Base-by-base conservation (phyloP, 2,113 vertebrate species). In the Oreotrochilus melanogaster region DNA sequence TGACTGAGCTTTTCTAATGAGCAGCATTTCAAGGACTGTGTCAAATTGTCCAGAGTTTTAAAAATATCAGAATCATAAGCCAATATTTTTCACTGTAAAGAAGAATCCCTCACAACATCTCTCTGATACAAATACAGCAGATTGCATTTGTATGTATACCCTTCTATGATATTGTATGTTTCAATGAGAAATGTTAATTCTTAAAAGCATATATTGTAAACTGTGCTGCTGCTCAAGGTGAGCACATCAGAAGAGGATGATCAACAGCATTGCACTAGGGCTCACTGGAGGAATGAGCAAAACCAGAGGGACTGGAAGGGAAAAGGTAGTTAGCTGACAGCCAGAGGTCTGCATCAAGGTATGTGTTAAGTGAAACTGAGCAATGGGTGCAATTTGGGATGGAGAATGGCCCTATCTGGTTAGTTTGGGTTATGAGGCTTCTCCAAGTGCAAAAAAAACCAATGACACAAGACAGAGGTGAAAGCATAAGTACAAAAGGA, bases 81-180 rank as follows among this genome's bases (percentile, higher is more conserved):
- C 23, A 73, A 1, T 3, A 0, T 35, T 57, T 69, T 15, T 31
- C 54, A 27, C 22, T 1, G 1, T 14, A 15, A 75, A 14, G 13
- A 78, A 57, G 50, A 70, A 56, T 48, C 45, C 58, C 28, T 80
- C 57, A 87, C 64, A 80, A 30, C 31, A 42, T 31, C 60, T 33
- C 73, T 31, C 39, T 64, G 18, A 11, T 58, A 53, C 54, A 87
- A 15, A 33, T 50, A 21, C 4, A 24, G 21, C 43, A 56, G 74
- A 60, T 6, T 69, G 43, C 9, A 0, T 45, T 76, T 35, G 51
- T 30, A 39, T 39, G 54, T 27, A 30, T 33, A 43, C 51, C 24
- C 48, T 72, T 37, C 48, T 62, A 11, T 18, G 11, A 5, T 5
- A 5, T 33, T 47, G 39, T 11, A 11, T 1, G 2, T 83, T 86